phyloP scores from a whole-genome alignment of 1,140 invertebrate species.

The Cepaea nemoralis region DNA sequence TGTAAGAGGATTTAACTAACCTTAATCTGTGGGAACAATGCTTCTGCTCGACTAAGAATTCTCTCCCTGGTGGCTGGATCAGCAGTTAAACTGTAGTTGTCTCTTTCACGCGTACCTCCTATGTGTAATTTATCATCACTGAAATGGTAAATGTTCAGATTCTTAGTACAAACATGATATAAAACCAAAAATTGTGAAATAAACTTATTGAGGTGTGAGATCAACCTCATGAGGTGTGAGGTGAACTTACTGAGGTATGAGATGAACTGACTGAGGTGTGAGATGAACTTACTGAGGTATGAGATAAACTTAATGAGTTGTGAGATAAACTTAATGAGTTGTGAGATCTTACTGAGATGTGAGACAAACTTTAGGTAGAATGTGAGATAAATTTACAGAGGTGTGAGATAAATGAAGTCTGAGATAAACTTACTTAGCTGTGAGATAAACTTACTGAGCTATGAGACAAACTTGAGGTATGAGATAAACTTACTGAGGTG shows the following conservation, averaged over 20 bases:
- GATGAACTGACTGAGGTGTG: too few relatives aligned
- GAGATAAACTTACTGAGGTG: not conserved
- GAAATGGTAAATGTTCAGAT: not conserved
- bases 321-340: too few relatives aligned
- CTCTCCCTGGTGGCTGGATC: conserved; percentile 35
- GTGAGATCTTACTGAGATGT: conserved; percentile 14
- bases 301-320: not conserved
- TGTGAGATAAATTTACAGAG: conserved; percentile 11
- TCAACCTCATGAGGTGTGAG: not conserved
- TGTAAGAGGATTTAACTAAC: conserved; percentile 36
- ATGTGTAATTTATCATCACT: conserved; percentile 48
- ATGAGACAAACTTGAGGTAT: not conserved
- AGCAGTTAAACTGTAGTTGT: conserved; percentile 39
- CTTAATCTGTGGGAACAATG: conserved; percentile 48
- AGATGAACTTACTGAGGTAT: conserved; percentile 20
- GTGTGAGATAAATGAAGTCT: conserved; percentile 10
- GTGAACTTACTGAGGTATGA: conserved; percentile 17
- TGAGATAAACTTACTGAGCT: conserved; percentile 10
- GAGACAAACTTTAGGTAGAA: not conserved
- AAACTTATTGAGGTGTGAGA: conserved; percentile 11
- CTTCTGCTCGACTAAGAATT: conserved; percentile 47
- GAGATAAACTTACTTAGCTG: conserved; percentile 16
- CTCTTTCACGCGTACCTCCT: conserved; percentile 47
- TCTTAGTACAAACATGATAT: too few relatives aligned
- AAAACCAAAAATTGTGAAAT: too few relatives aligned